These are phyloP conservation scores for Peromyscus eremicus DNA, from an alignment of 2,797 vertebrate species.

Conservation along the genomic window DNA sequence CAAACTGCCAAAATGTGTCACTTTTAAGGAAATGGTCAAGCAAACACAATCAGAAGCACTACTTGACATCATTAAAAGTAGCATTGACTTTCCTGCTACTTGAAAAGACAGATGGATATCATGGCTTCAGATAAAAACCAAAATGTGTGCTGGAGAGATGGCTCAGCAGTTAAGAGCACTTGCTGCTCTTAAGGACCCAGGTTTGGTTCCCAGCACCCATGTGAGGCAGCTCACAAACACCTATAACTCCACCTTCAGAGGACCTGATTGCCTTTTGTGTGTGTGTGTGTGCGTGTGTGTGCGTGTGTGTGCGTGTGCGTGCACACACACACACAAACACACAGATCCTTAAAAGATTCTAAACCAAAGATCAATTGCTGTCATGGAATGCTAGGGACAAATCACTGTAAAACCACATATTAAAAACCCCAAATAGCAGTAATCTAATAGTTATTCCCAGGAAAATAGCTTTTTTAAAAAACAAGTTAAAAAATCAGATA, in stretches of 20 bases:
- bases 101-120: not conserved
- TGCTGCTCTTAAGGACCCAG: not conserved
- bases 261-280: not conserved
- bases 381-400: conserved; percentile 18
- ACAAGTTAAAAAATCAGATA: conserved; percentile 25
- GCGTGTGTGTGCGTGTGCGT: no score
- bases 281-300: no score
- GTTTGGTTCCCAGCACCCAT: not conserved
- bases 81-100: conserved; percentile 41
- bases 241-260: not conserved
- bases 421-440: not conserved
- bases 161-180: not conserved
- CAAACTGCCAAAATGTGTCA: conserved; percentile 52
- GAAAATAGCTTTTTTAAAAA: conserved; percentile 53
- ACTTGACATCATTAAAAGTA: conserved; percentile 37
- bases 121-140: conserved; percentile 17
- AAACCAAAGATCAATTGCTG: conserved; percentile 26
- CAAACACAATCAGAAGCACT: conserved; percentile 30
- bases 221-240: not conserved
- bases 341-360: not conserved
- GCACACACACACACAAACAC: not conserved
- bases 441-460: conserved; percentile 47
- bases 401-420: not conserved
- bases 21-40: conserved; percentile 39
- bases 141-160: not conserved